Evolutionary conservation across 2,888 invertebrate species (phyloP), one percentile per base, ranked within the genome.

Genomic region (Eilema caniola): DNA sequence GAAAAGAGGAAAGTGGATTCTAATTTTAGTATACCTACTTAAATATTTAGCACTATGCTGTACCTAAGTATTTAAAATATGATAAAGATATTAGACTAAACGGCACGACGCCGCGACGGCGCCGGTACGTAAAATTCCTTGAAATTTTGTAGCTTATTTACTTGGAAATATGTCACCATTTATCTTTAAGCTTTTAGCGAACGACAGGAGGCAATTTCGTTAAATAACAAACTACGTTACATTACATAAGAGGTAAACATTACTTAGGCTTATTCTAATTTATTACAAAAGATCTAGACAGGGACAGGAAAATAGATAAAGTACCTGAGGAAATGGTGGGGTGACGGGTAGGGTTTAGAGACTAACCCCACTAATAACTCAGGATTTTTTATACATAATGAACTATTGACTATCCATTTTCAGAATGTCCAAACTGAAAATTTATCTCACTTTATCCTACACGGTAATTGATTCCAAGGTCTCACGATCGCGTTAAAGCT

Each of bases 161-260:
- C 84, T 82, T 81, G 81, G 81, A 83, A 87, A 85, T 82, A 78
- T 84, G 88, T 88, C 88, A 77, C 78, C 79, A 75, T 82, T 86
- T 79, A 88, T 90, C 86, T 86, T 53, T 74, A 60, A 74, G 84
- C 85, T 85, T 87, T 86, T 84, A 86, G 80, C 80, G 57, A 59
- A 37, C 16, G 25, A 66, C 59, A 62, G 62, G n/a, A 20, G 62
- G 28, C 25, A 59, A 25, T 59, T 28, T 59, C 28, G 59, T 59
- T 62, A 28, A 33, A 20, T n/a, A 33, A n/a, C 59, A 59, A 59
- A 59, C 59, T 25, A 25, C 24, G 20, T 28, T 62, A 62, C 31
- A 61, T 31, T 61, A 61, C 24, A 23, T 57, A 57, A 59, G 16
- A 7, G 59, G 24, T 25, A 28, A 59, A 25, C 24, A 59, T 59